Evolutionary conservation across 2,797 vertebrate genomes (phyloP), one percentile per base, ranked within the genome.

Genomic region (Steatocranus sp.): DNA sequence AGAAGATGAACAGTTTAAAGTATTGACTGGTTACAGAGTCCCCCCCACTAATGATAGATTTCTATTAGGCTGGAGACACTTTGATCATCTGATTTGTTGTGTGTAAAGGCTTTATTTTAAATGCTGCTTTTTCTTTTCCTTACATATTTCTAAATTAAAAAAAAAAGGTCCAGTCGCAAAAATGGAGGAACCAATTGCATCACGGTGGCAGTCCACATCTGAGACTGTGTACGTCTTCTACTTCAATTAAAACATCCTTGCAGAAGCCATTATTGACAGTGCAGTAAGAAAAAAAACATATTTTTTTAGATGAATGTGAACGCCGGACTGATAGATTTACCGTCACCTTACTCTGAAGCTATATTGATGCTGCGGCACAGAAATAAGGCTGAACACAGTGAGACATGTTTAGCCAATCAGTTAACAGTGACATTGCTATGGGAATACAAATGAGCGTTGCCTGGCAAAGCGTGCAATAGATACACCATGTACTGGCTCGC

Each of bases 391-490:
- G 51, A 83, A 54, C 80, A 66, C 11, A 18, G 51, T 11, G 41
- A 77, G 48, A 66, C 70, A 73, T 73, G 84, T 83, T 88, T 75
- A 84, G 75, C 78, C 83, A 75, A 79, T 90, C 76, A 27, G 66
- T 81, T 88, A 84, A 73, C 82, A 79, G 88, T 43, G 83, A 77
- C n/a, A 70, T 79, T 86, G 81, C 85, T 79, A 49, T 77, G 84
- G 90, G 89, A 93, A 92, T 92, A 91, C 83, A 86, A 86, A 93
- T 92, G 81, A 88, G 61, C 5, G 34, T 76, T 73, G 83, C 66
- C 68, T 51, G 58, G 80, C 61, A 74, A 76, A 66, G 79, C 43
- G 63, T 83, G 84, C 79, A 36, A 53, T 58, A 51, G 75, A 82
- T 70, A 51, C 41, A 73, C 46, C 78, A 73, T 58, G 54, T 15